Evolutionary conservation across 2,888 invertebrate species (phyloP).

Genomic region (Pyrocoelia pectoralis): DNA sequence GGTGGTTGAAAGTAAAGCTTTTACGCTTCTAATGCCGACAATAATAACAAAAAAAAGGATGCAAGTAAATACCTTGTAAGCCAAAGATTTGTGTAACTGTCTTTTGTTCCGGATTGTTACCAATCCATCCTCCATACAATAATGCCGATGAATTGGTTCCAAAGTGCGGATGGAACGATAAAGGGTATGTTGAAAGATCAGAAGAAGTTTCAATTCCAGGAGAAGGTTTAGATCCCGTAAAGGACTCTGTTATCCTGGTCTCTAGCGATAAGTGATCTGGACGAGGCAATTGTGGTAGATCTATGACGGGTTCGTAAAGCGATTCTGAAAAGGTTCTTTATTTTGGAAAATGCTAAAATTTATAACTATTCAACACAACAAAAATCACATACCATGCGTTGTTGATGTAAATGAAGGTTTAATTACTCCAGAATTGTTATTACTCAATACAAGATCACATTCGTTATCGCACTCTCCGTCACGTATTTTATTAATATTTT

Average conservation of each 20-base stretch:
- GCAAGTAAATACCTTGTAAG: slow-evolving; percentile 66
- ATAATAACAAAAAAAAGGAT: too few relatives aligned
- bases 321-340: slow-evolving; percentile 44
- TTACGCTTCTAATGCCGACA: too few relatives aligned
- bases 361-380: not conserved
- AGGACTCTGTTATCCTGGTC: slow-evolving; percentile 49
- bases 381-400: slow-evolving; percentile 16
- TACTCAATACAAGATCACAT: slow-evolving; percentile 13
- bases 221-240: slow-evolving; percentile 41
- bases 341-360: slow-evolving; percentile 1
- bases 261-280: slow-evolving; percentile 52
- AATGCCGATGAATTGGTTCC: slow-evolving; percentile 50
- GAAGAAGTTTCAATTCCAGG: slow-evolving; percentile 35
- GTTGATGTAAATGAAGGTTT: slow-evolving; percentile 50
- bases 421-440: slow-evolving; percentile 46
- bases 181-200: slow-evolving; percentile 45
- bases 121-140: slow-evolving; percentile 56
- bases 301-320: slow-evolving; percentile 53
- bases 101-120: slow-evolving; percentile 48
- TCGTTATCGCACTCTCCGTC: slow-evolving; percentile 20
- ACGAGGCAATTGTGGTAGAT: slow-evolving; percentile 50
- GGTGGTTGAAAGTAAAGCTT: too few relatives aligned
- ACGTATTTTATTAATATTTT: slow-evolving; percentile 31
- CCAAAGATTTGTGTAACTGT: slow-evolving; percentile 64
- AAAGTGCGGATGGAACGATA: slow-evolving; percentile 50